Percentiles rank a stretch among this genome's conserved stretches.
Evolutionary conservation across 1,140 invertebrate genomes (phyloP).

Genomic region (Trialeurodes vaporariorum): DNA sequence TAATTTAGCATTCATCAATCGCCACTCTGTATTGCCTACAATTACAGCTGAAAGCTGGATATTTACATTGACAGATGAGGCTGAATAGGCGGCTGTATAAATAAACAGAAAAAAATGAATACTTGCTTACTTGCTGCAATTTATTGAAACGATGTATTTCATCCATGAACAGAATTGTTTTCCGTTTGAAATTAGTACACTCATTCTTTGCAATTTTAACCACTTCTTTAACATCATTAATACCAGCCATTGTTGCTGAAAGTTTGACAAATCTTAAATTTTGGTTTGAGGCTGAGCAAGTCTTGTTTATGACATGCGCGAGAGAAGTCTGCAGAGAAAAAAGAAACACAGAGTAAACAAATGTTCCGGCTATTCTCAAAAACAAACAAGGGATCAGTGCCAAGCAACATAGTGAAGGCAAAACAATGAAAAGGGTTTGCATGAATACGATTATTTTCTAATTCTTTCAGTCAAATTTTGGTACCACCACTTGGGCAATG

Average conservation of each 20-base stretch:
- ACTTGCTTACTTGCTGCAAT: constrained; percentile 44
- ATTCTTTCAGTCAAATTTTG: too few relatives aligned
- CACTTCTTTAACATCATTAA: constrained; percentile 64
- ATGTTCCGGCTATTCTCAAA: too few relatives aligned
- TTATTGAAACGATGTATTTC: constrained; percentile 85
- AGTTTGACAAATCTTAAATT: constrained; percentile 52
- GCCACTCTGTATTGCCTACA: too few relatives aligned
- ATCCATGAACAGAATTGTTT: constrained; percentile 74
- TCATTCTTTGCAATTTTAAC: constrained; percentile 63
- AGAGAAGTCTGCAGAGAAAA: constrained; percentile 52
- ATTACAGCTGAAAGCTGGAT: too few relatives aligned
- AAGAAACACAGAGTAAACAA: too few relatives aligned
- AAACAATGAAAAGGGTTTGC: too few relatives aligned
- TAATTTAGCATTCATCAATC: too few relatives aligned
- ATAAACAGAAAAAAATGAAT: background rate
- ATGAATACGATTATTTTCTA: too few relatives aligned
- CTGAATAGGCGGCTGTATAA: background rate
- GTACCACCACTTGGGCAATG: too few relatives aligned
- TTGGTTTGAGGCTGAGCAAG: constrained; percentile 41
- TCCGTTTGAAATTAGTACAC: constrained; percentile 47
- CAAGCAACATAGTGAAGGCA: too few relatives aligned
- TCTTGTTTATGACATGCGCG: constrained; percentile 58
- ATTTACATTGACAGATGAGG: too few relatives aligned
- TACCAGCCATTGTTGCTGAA: constrained; percentile 61
- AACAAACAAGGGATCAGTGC: too few relatives aligned